phyloP scores from a whole-genome alignment of 2,113 vertebrate species.

The Rhinolophus ferrumequinum region DNA sequence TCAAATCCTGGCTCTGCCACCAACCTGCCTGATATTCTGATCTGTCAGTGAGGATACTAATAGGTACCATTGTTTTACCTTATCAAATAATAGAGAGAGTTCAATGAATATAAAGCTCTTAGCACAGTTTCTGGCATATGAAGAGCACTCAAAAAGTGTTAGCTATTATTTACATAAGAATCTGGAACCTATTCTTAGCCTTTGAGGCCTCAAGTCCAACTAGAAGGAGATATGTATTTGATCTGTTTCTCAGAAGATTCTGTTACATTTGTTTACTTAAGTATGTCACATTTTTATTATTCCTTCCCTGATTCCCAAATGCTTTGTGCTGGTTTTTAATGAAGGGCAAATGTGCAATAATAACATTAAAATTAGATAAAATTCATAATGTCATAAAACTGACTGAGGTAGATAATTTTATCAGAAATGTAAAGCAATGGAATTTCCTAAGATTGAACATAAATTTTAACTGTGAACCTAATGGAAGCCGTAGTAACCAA shows the following conservation, averaged over 20 bases:
- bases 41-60: not conserved
- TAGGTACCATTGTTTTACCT: not conserved
- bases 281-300: not conserved
- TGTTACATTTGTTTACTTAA: not conserved
- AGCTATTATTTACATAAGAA: not conserved
- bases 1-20: not conserved
- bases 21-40: not conserved
- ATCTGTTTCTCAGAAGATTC: not conserved
- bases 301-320: not conserved
- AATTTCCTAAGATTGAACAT: constrained; percentile 7
- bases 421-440: not conserved
- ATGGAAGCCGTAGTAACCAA: not conserved
- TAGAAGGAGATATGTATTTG: not conserved
- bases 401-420: not conserved
- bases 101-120: not conserved
- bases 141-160: not conserved
- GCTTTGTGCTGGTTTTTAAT: not conserved
- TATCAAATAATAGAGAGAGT: not conserved
- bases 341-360: not conserved
- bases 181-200: not conserved
- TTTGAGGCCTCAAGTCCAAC: not conserved
- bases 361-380: not conserved
- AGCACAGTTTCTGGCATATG: not conserved
- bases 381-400: not conserved
- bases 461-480: not conserved